Percentiles rank a stretch among this genome's conserved stretches.
Evolutionary conservation across 2,888 invertebrate species (phyloP).

Genomic region (Bombylius discolor): DNA sequence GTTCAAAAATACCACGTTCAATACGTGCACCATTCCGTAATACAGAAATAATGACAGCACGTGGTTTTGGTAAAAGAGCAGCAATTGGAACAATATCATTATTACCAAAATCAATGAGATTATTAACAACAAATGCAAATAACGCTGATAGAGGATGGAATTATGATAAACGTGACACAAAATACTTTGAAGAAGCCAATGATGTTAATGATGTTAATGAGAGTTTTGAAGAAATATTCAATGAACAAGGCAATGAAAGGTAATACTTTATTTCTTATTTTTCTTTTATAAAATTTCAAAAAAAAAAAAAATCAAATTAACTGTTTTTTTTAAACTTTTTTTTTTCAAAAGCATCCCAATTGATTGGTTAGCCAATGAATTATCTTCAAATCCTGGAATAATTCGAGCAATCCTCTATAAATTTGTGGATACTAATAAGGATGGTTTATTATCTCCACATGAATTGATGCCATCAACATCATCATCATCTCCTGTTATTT

Average conservation of each 20-base stretch:
- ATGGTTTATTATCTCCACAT: conserved; percentile 17
- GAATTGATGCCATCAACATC: conserved; percentile 16
- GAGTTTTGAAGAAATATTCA: conserved; percentile 6
- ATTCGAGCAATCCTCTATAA: conserved; percentile 17
- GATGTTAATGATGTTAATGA: not conserved
- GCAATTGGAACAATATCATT: not conserved
- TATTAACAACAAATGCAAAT: not conserved
- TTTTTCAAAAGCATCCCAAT: conserved; percentile 16
- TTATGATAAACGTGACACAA: conserved; percentile 1
- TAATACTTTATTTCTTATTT: not conserved
- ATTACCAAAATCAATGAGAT: not conserved
- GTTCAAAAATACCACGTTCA: conserved; percentile 18
- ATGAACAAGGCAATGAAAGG: conserved; percentile 9
- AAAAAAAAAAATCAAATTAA: not conserved
- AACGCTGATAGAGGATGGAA: not conserved
- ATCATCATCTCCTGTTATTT: not conserved
- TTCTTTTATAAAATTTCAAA: not conserved
- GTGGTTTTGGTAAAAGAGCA: conserved; percentile 24
- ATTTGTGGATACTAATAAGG: conserved; percentile 19
- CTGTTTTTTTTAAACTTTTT: not conserved
- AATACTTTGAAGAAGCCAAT: conserved; percentile 4
- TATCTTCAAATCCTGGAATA: conserved; percentile 17
- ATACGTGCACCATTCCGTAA: conserved; percentile 21
- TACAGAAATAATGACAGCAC: conserved; percentile 21
- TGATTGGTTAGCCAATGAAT: conserved; percentile 20